phyloP scores from a whole-genome alignment of 30 jellyfish, hydroid and myxozoan species.

The Mastigias papua region DNA sequence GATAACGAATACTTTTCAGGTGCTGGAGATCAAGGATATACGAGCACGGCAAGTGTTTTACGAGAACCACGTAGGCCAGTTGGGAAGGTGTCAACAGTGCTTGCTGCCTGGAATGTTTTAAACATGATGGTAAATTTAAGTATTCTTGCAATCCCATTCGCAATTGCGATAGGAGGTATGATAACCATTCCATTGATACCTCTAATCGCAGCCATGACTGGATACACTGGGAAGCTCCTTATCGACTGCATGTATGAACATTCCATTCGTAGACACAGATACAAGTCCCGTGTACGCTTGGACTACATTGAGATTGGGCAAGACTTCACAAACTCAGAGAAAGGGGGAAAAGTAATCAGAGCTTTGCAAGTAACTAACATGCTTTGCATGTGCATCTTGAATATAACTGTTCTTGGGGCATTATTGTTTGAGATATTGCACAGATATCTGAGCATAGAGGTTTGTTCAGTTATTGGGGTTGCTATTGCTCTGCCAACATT shows the following conservation, averaged over 20 bases:
- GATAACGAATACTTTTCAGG: slow-evolving; percentile 55
- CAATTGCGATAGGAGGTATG: slow-evolving; percentile 84
- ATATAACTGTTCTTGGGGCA: slow-evolving; percentile 87
- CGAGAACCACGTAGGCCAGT: slow-evolving; percentile 58
- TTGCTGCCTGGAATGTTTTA: slow-evolving; percentile 87
- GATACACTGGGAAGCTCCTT: slow-evolving; percentile 82
- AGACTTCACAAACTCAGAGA: slow-evolving; percentile 68
- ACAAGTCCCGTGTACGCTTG: slow-evolving; percentile 51
- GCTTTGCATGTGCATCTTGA: slow-evolving; percentile 84
- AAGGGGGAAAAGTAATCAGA: slow-evolving; percentile 76
- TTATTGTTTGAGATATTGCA: slow-evolving; percentile 81
- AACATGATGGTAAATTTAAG: slow-evolving; percentile 81
- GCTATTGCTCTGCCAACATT: slow-evolving; percentile 88
- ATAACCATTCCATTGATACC: slow-evolving; percentile 65
- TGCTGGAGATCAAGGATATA: slow-evolving; percentile 26
- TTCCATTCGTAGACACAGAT: slow-evolving; percentile 56
- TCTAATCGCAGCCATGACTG: slow-evolving; percentile 62
- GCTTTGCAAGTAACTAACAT: slow-evolving; percentile 73
- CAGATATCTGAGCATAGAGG: slow-evolving; percentile 46
- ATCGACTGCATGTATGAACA: slow-evolving; percentile 85
- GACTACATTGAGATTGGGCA: slow-evolving; percentile 86
- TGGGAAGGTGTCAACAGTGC: slow-evolving; percentile 85
- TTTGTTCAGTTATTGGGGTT: slow-evolving; percentile 92
- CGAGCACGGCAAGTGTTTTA: slow-evolving; percentile 35
- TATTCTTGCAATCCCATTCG: slow-evolving; percentile 87